These are phyloP conservation scores for Podarcis raffonei DNA, from an alignment of 2,113 vertebrate genomes.

Conservation along the genomic window DNA sequence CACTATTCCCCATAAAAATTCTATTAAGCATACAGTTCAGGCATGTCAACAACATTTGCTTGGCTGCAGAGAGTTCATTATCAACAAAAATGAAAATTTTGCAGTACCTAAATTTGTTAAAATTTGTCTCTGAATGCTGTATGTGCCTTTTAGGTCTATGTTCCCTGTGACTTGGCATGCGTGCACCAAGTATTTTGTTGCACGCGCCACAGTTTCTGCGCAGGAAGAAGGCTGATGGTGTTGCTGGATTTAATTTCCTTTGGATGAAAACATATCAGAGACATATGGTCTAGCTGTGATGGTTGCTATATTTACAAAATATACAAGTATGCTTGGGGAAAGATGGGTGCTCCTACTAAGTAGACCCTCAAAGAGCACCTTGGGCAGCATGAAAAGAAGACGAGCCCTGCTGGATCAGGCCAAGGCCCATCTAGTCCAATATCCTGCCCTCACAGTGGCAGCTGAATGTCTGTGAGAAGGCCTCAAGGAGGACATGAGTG, in stretches of 20 bases:
- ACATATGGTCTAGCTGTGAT: not conserved
- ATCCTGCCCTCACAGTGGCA: too few species aligned
- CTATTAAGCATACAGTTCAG: not conserved
- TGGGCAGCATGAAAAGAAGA: not conserved
- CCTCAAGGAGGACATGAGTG: too few species aligned
- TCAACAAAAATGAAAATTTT: slow-evolving; percentile 7
- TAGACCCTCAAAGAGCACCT: not conserved
- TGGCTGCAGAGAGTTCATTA: not conserved
- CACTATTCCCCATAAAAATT: slow-evolving; percentile 19
- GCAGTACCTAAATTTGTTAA: not conserved
- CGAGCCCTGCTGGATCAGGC: too few species aligned
- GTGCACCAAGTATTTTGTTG: not conserved
- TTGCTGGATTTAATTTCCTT: not conserved
- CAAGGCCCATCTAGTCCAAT: too few species aligned
- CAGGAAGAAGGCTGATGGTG: too few species aligned
- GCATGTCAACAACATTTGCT: not conserved
- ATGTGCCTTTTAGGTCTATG: not conserved
- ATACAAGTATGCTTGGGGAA: not conserved
- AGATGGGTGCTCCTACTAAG: not conserved
- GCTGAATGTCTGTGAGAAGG: too few species aligned
- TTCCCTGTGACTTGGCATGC: not conserved
- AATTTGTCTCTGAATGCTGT: not conserved
- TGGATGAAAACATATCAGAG: not conserved
- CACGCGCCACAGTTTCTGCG: not conserved
- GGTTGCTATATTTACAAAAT: not conserved